These are phyloP conservation scores for Atta cephalotes DNA, from an alignment of 1,140 invertebrate species.

Conservation along the genomic window DNA sequence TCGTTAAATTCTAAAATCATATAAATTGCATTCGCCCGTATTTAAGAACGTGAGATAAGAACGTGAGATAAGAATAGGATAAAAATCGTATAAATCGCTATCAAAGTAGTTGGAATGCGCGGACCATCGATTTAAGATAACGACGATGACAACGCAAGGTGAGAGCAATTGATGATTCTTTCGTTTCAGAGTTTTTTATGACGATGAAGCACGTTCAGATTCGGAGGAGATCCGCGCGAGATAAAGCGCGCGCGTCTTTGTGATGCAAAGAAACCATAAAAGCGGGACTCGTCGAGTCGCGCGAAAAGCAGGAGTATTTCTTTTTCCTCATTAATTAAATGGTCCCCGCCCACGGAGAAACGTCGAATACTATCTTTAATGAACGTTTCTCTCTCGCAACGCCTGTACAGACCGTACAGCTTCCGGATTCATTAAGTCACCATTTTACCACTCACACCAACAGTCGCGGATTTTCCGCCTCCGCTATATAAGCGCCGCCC, in stretches of 20 bases:
- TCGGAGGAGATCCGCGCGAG: neutral
- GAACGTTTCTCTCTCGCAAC: neutral
- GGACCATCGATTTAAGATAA: conserved; percentile 34
- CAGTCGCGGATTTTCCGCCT: conserved; percentile 20
- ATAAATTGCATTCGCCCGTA: conserved; percentile 4
- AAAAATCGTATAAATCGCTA: neutral
- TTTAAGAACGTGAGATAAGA: neutral
- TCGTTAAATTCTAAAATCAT: neutral
- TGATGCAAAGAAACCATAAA: neutral
- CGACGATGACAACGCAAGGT: neutral
- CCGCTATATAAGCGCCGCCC: neutral
- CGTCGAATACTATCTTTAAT: conserved; percentile 18
- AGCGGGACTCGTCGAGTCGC: neutral
- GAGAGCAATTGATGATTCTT: neutral
- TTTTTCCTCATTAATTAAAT: conserved; percentile 50
- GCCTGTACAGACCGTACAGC: neutral
- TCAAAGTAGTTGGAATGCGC: neutral
- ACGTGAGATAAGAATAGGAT: no score
- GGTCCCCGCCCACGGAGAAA: neutral
- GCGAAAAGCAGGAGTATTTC: neutral
- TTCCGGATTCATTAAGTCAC: conserved; percentile 30
- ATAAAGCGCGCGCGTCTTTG: conserved; percentile 21
- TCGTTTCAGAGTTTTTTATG: conserved; percentile 6
- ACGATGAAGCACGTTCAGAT: neutral
- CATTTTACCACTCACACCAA: neutral